Base-by-base conservation (phyloP, 1,140 invertebrate genomes). In the Drosophila pachea region DNA sequence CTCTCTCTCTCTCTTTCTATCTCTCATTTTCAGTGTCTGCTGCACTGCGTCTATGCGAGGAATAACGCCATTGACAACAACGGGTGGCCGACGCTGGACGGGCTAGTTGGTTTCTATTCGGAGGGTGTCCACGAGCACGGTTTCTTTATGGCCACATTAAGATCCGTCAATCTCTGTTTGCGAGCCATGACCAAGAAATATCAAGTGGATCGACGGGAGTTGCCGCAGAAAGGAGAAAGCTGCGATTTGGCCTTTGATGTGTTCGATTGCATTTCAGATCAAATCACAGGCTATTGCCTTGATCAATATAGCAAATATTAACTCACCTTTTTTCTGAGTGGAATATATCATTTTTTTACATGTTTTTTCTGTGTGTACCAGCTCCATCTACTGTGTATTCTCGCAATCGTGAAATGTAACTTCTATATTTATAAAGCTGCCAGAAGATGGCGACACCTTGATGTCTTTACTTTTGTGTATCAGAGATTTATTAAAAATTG, bases 211-310 rank as follows among this genome's bases (percentile, higher is more conserved):
- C 86, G 88, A 38, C 70, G 73, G 32, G 58, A 82, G 42, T 32
- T 78, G 55, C 88, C 88, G 47, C 93, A 92, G 86, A 91, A 91
- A 74, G 93, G 92, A 4, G 92, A 92, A 73, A 93, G 92, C 64
- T 94, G 94, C 78, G 93, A 94, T 76, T 90, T 94, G 35, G 93
- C 94, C 2, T 94, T 94, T 86, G 92, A 94, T 88, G 92, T 94
- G 52, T 94, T 94, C 87, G 93, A 94, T 76, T 94, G 94, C 76
- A 93, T 94, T 65, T 94, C 93, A 9, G 93, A 94, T 86, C 91
- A 92, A 81, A 94, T 94, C 64, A 93, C 92, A 31, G 92, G 92
- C 61, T 93, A 93, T 84, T 93, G 93, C 64, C 69, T 88, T 48
- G 81, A 89, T 73, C 75, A 89, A 36, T 88, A 84, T 59, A 86